Base-by-base conservation (phyloP, 2,113 vertebrate species). In the Zosterops borbonicus region DNA sequence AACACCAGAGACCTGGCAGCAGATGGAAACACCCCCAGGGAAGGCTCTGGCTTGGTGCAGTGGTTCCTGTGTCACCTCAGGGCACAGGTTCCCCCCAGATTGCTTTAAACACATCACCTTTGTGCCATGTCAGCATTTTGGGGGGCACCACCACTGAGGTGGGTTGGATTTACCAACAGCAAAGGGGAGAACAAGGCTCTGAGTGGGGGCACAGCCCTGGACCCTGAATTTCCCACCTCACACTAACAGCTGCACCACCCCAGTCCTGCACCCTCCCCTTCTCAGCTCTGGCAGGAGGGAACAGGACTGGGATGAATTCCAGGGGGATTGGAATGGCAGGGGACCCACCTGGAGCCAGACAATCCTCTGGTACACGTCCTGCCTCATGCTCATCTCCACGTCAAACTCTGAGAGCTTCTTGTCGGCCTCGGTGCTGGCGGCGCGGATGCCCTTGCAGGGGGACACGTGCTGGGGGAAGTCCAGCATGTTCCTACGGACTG, bases 311-410 rank as follows among this genome's bases (percentile, higher is more conserved):
- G 15, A 5, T 15, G 35, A 25, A 11, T 19, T 24, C 23, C 52
- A 25, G 13, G 0, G 19, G 29, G 27, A 22, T 5, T 47, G 21
- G 21, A 6, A 12, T 6, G 6, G 6, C 22, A 23, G 22, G 25
- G 14, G 39, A 42, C 96, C 16, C 78, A 99, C 99, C 99, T 99
- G 98, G 86, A 99, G 98, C 90, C 98, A 98, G 5, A 99, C 98
- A 2, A 99, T 97, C 93, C 99, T 98, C 97, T 97, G 98, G 98
- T 99, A 99, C 60, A 99, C 99, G 1, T 99, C 99, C 92, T 98
- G 98, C 90, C 99, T 97, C 99, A 99, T 99, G 98, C 99, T 99
- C 99, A 99, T 99, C 98, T 99, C 99, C 96, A 99, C 99, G 1
- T 99, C 99, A 1, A 99, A 99, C 94, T 99, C 99, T 0, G 99